Evolutionary conservation across 2,888 invertebrate genomes (phyloP).

Genomic region (Drosophila lutescens): DNA sequence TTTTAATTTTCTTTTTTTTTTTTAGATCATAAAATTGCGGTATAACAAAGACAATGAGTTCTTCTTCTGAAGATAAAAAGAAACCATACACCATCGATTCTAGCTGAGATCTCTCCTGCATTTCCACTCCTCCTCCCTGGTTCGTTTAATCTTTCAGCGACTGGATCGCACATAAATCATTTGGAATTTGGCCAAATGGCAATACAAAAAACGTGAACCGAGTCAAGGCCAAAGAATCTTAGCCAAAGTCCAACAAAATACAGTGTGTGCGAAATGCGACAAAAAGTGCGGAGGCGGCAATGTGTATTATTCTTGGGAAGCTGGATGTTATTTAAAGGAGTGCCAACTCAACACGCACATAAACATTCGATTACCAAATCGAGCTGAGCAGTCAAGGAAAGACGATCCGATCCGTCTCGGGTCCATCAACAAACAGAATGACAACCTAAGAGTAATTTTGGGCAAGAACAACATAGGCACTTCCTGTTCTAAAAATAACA

Average conservation of each 20-base stretch:
- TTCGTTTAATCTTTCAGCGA: slow-evolving; percentile 6
- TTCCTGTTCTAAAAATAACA: background rate
- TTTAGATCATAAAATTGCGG: background rate
- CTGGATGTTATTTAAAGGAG: background rate
- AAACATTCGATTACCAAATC: background rate
- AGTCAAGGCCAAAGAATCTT: slow-evolving; percentile 35
- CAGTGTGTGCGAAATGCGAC: slow-evolving; percentile 15
- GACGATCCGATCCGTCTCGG: background rate
- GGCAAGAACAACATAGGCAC: background rate
- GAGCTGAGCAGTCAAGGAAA: background rate
- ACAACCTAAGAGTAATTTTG: background rate
- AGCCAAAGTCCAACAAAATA: slow-evolving; percentile 39
- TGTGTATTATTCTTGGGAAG: slow-evolving; percentile 1
- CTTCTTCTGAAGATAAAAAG: background rate
- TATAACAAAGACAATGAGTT: background rate
- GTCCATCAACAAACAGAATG: background rate
- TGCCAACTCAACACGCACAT: slow-evolving; percentile 1
- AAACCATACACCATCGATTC: background rate
- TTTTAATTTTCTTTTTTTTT: background rate
- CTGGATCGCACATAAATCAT: slow-evolving; percentile 47
- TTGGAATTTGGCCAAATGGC: slow-evolving; percentile 46
- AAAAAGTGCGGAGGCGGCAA: slow-evolving; percentile 16
- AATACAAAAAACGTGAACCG: slow-evolving; percentile 15
- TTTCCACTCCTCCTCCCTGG: background rate
- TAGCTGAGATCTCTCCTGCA: slow-evolving; percentile 1